Percentiles rank a stretch among this genome's conserved stretches.
Evolutionary conservation across 2,113 vertebrate genomes (phyloP).

Genomic region (Zosterops japonicus): DNA sequence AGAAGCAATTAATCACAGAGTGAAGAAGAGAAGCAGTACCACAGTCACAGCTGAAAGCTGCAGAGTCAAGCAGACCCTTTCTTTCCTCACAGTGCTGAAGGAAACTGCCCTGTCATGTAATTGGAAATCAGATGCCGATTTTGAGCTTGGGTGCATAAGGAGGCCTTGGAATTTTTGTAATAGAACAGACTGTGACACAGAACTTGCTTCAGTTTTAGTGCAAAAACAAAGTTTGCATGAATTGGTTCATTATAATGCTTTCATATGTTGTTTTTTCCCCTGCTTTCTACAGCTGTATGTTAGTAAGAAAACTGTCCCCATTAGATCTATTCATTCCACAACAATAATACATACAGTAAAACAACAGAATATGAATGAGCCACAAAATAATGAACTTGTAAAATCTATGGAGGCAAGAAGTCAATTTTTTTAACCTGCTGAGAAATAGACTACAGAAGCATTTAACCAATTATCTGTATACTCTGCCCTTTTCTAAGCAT

Average conservation of each 20-base stretch:
- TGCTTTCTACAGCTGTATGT: neutral
- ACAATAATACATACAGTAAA: neutral
- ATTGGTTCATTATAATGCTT: neutral
- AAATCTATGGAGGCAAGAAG: neutral
- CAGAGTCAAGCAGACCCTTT: neutral
- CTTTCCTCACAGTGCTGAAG: neutral
- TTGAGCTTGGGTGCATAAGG: neutral
- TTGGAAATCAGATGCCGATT: neutral
- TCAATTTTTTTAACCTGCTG: neutral
- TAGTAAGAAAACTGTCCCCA: neutral
- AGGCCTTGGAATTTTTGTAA: neutral
- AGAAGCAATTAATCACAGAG: neutral
- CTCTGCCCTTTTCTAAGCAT: neutral
- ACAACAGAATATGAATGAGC: neutral
- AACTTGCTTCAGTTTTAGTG: neutral
- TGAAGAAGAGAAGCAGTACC: neutral
- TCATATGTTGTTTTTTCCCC: neutral
- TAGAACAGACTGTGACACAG: neutral
- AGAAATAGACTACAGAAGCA: neutral
- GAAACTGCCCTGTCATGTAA: neutral
- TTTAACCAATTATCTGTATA: neutral
- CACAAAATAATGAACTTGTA: slow-evolving; percentile 1
- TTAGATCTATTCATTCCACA: neutral
- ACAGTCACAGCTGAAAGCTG: neutral
- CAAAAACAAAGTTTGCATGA: neutral